Percentiles rank a stretch among this genome's conserved stretches.
phyloP scores from a whole-genome alignment of 2,888 invertebrate species.

The Pheosia tremula region DNA sequence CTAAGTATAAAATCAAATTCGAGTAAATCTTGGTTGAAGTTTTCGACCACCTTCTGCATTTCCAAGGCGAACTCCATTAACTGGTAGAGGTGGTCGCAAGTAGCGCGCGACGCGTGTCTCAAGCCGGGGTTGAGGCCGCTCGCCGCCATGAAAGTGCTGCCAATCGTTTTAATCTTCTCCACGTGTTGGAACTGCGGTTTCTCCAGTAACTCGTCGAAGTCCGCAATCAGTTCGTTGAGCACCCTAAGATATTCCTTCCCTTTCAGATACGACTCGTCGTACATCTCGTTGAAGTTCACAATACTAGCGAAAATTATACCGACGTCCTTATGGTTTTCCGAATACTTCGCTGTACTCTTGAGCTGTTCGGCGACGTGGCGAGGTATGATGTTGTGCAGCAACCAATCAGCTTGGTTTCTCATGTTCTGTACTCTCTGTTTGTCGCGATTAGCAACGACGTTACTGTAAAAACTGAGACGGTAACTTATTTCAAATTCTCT shows the following conservation, averaged over 20 bases:
- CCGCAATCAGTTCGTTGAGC: slow-evolving; percentile 97
- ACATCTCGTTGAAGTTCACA: slow-evolving; percentile 98
- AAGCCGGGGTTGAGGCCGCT: slow-evolving; percentile 95
- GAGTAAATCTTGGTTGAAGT: slow-evolving; percentile 95
- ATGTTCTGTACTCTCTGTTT: slow-evolving; percentile 95
- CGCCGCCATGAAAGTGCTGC: slow-evolving; percentile 98
- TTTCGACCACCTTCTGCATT: slow-evolving; percentile 93
- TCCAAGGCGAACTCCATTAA: slow-evolving; percentile 97
- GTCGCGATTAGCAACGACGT: slow-evolving; percentile 94
- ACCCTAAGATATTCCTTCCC: slow-evolving; percentile 98
- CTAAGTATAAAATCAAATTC: slow-evolving; percentile 94
- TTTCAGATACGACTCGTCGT: slow-evolving; percentile 97
- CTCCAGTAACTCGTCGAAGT: slow-evolving; percentile 96
- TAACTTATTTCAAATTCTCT: slow-evolving; percentile 98
- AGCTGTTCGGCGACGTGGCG: slow-evolving; percentile 97
- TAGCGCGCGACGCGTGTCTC: slow-evolving; percentile 87
- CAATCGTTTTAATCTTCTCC: slow-evolving; percentile 99
- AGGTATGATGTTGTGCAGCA: slow-evolving; percentile 98
- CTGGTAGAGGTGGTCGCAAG: slow-evolving; percentile 92
- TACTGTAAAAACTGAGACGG: slow-evolving; percentile 96
- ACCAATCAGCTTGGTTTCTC: slow-evolving; percentile 98
- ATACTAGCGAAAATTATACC: slow-evolving; percentile 98
- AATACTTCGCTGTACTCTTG: slow-evolving; percentile 96
- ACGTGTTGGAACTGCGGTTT: slow-evolving; percentile 93
- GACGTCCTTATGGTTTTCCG: slow-evolving; percentile 96